Evolutionary conservation across 2,113 vertebrate species (phyloP), one percentile per base, ranked within the genome.

Genomic region (Aptenodytes forsteri): DNA sequence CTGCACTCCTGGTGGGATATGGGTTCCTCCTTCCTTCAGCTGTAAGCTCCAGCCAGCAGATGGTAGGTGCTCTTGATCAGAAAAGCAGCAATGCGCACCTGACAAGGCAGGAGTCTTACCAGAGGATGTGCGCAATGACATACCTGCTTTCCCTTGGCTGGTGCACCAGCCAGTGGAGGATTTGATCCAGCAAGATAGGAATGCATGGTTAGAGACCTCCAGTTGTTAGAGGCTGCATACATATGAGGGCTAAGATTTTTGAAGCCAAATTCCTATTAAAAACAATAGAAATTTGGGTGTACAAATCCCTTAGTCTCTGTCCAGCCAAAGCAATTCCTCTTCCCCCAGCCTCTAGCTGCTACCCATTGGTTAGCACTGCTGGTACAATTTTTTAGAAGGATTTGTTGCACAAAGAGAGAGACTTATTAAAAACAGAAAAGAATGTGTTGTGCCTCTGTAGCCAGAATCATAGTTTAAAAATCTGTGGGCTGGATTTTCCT

Each of bases 341-440:
- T 77, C 52, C 62, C 52, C 34, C 14, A 4, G 90, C 77, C 87
- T 85, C 66, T 91, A 95, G 78, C 82, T 94, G 84, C 82, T 96
- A 92, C 91, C 38, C 97, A 90, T 90, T 97, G 95, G 93, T 96
- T 96, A 96, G 78, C 70, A 72, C 54, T 82, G 87, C 70, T 96
- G 58, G 81, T 96, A 72, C 49, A 84, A 61, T 62, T 87, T 97
- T 97, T 96, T 46, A 91, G 84, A 93, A 62, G 89, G 95, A 96
- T 95, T 96, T 97, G 78, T 85, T 96, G 93, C 91, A 96, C 94
- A 94, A 97, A 96, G 94, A 97, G 56, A 83, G 65, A 95, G 70
- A 93, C 66, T 97, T 97, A 96, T 96, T 96, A 96, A 95, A 97
- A 97, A 79, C 94, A 97, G 95, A 96, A 97, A 97, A 96, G 96